phyloP scores from a whole-genome alignment of 2,888 invertebrate species.

The Gortyna flavago region DNA sequence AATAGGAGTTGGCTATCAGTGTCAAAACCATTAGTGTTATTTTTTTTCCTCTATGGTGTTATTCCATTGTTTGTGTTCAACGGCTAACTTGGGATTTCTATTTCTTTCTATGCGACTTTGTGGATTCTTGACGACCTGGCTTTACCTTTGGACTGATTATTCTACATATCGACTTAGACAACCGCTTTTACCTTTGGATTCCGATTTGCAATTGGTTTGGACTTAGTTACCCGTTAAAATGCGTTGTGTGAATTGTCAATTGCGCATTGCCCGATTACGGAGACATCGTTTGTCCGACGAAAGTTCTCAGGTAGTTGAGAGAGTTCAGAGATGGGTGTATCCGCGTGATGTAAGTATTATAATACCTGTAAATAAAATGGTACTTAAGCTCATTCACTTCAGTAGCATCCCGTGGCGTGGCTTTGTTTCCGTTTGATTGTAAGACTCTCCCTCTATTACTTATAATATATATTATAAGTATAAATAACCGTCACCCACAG shows the following conservation, averaged over 20 bases:
- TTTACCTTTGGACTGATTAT: neutral
- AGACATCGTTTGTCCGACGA: too few species aligned
- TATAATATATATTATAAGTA: neutral
- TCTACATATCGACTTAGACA: conserved; percentile 4
- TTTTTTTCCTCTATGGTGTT: too few species aligned
- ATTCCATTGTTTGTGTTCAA: neutral
- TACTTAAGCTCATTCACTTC: too few species aligned
- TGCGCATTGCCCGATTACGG: too few species aligned
- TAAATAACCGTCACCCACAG: neutral
- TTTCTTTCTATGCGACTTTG: neutral
- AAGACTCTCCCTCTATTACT: neutral
- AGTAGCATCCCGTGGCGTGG: neutral
- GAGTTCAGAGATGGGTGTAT: too few species aligned
- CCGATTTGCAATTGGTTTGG: conserved; percentile 8
- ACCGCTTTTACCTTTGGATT: neutral
- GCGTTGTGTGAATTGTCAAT: too few species aligned
- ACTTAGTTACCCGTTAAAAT: too few species aligned
- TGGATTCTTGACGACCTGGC: conserved; percentile 4
- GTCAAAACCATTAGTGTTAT: too few species aligned
- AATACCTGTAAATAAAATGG: too few species aligned
- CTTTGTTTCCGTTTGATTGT: conserved; percentile 8
- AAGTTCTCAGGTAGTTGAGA: too few species aligned
- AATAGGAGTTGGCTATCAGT: too few species aligned
- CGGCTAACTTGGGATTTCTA: neutral
- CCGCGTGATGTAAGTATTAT: too few species aligned